Percentiles rank a stretch among this genome's conserved stretches.
These are phyloP conservation scores for Dasyprocta punctata DNA, from an alignment of 2,113 vertebrate genomes.

Conservation along the genomic window DNA sequence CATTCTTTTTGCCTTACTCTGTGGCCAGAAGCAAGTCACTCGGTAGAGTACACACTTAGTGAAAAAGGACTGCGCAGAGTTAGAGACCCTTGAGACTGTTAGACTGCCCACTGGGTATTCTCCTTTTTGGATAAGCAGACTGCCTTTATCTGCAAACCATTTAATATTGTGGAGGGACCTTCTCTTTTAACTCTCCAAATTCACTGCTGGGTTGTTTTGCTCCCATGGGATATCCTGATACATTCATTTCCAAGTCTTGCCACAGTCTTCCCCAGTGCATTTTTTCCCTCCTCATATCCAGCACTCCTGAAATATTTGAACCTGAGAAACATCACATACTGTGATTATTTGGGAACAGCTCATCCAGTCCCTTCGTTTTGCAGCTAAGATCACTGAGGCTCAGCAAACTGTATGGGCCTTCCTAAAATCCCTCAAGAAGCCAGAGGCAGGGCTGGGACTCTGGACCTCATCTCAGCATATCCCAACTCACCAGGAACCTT, in stretches of 20 bases:
- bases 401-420: background rate
- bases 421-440: conserved; percentile 32
- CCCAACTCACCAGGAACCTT: conserved; percentile 43
- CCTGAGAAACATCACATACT: background rate
- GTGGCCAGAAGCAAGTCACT: background rate
- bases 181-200: background rate
- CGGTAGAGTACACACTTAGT: background rate
- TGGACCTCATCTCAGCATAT: background rate
- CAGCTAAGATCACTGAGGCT: background rate
- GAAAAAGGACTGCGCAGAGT: background rate
- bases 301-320: background rate
- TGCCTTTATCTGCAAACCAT: background rate
- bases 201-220: background rate
- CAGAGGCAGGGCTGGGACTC: conserved; percentile 26
- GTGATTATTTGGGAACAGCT: background rate
- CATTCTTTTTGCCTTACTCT: background rate
- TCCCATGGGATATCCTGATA: background rate
- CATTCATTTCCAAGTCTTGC: background rate
- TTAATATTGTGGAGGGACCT: background rate
- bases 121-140: background rate
- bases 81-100: too few species aligned
- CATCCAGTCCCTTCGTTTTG: background rate
- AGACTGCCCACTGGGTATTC: background rate
- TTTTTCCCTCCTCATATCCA: background rate
- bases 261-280: background rate